Conservation (phyloP, 2,797 vertebrate genomes). For the Schizopygopsis pylzovi region DNA sequence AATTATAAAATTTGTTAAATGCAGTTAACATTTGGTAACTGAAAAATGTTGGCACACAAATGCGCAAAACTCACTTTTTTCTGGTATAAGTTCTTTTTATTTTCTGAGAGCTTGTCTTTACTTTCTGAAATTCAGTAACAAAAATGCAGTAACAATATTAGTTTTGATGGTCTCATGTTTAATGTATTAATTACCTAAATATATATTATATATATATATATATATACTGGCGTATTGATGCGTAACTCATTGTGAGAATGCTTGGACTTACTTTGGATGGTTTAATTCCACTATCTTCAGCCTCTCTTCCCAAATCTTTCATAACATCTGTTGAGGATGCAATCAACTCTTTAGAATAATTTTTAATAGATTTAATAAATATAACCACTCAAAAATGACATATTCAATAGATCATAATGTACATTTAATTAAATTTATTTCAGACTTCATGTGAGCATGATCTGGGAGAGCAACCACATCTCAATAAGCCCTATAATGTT, state of each 20-base stretch:
- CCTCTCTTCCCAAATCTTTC: conserved; percentile 37
- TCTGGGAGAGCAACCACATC: neutral
- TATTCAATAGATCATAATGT: neutral
- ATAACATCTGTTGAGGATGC: conserved; percentile 13
- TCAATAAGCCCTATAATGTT: neutral
- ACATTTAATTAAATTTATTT: neutral
- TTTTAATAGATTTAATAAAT: neutral
- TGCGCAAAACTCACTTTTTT: conserved; percentile 69
- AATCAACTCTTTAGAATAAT: neutral
- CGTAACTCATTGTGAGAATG: neutral
- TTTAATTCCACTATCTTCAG: conserved; percentile 29
- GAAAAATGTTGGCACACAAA: neutral
- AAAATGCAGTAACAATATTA: conserved; percentile 38
- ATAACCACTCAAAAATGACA: neutral
- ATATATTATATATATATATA: conserved; percentile 10
- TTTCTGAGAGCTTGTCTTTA: conserved; percentile 64
- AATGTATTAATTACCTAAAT: neutral
- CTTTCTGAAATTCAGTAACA: conserved; percentile 69
- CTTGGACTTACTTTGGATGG: conserved; percentile 45
- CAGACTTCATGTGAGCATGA: neutral
- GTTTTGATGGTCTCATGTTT: neutral
- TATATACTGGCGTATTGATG: neutral
- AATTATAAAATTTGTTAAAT: neutral
- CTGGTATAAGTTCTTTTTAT: conserved; percentile 72
- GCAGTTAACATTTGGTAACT: neutral